Base-by-base conservation (phyloP, 2,888 invertebrate species). In the Spodoptera littoralis region DNA sequence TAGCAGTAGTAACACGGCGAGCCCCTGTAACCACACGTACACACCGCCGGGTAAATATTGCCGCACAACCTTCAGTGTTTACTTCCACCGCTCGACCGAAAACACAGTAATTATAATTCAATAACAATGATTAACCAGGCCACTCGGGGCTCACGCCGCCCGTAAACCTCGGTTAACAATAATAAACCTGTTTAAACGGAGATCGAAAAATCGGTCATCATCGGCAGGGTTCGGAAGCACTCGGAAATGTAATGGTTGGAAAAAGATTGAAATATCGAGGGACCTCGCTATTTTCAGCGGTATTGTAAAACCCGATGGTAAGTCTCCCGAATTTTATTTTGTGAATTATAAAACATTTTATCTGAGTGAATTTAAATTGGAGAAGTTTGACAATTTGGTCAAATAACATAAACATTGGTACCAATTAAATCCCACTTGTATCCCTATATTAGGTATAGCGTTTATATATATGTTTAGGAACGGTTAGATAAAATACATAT, bases 61-160 rank as follows among this genome's bases (percentile, higher is more conserved):
- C 43, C 45, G 11, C 11, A 47, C 24, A 27, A 48, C 42, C 9
- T n/a, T 43, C 47, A 48, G 43, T 61, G 59, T 70, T 69, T 18
- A 52, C 49, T 43, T 22, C 13, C 27, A 56, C 30, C 11, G 52
- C 55, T 48, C 42, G 27, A 49, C 49, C 47, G 27, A 42, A 56
- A 73, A 60, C 50, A 50, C 55, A 45, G 58, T 76, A 68, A 72
- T 76, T 76, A 68, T 76, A 72, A 76, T 66, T 73, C 52, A 73
- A 77, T 77, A 67, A 70, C 58, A 62, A 70, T 74, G 45, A 71
- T 65, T 59, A 64, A 68, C 65, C 58, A 47, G 43, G 8, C 62
- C 18, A 13, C 42, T n/a, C 24, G 46, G 12, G 41, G 47, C 48
- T 5, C 55, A 51, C 57, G 44, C 12, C 47, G 36, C 8, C 12